Percentiles rank a stretch among this genome's conserved stretches.
Evolutionary conservation across 1,140 invertebrate genomes (phyloP).

Genomic region (Asbolus verrucosus): DNA sequence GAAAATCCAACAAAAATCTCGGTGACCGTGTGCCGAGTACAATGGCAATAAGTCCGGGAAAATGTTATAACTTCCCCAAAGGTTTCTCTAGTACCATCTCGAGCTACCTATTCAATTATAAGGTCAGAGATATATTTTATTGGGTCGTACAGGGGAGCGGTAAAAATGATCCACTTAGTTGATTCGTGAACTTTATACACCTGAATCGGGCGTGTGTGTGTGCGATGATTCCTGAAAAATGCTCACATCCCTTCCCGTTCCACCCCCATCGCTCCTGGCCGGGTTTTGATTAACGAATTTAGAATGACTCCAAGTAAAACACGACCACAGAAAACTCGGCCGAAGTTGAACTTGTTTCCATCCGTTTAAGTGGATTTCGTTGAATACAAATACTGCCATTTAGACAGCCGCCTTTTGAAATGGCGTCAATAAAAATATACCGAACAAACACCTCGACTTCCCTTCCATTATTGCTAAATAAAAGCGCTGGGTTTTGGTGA

Average conservation of each 20-base stretch:
- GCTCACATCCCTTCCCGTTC: not conserved
- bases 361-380: slow-evolving; percentile 39
- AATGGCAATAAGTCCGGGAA: slow-evolving; percentile 10
- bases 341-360: slow-evolving; percentile 14
- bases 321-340: slow-evolving; percentile 9
- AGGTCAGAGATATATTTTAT: slow-evolving; percentile 21
- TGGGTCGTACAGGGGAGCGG: not conserved
- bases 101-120: slow-evolving; percentile 25
- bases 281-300: slow-evolving; percentile 44
- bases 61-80: slow-evolving; percentile 1
- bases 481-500: slow-evolving; percentile 32
- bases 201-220: not conserved
- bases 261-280: slow-evolving; percentile 1
- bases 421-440: slow-evolving; percentile 39
- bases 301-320: slow-evolving; percentile 23
- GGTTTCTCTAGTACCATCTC: slow-evolving; percentile 25
- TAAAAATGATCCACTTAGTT: slow-evolving; percentile 42
- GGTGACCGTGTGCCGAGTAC: slow-evolving; percentile 10
- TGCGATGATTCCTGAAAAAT: slow-evolving; percentile 29
- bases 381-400: slow-evolving; percentile 44
- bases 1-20: slow-evolving; percentile 14
- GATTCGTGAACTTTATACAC: slow-evolving; percentile 5
- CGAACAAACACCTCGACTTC: slow-evolving; percentile 36
- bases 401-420: slow-evolving; percentile 29
- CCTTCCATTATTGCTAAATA: slow-evolving; percentile 36